Percentiles rank a stretch among this genome's conserved stretches.
These are phyloP conservation scores for Channallabes apus DNA, from an alignment of 2,797 vertebrate genomes.

Conservation along the genomic window DNA sequence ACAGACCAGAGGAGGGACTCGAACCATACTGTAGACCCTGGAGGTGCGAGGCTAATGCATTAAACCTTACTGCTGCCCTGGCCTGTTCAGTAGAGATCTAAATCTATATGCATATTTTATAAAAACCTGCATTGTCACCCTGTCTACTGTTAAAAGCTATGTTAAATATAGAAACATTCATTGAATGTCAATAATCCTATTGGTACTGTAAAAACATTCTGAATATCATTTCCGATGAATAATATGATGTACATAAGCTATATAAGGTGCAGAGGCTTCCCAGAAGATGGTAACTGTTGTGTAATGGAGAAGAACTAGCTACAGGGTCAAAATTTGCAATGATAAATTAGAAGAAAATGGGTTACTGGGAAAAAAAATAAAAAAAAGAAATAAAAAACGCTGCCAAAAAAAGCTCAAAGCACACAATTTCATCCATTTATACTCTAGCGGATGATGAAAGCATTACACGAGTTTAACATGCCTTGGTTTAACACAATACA, in stretches of 20 bases:
- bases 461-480: not conserved
- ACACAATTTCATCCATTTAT: not conserved
- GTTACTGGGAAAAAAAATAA: not conserved
- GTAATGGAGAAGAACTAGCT: not conserved
- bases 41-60: no score
- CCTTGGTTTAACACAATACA: not conserved
- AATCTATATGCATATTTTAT: not conserved
- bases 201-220: not conserved
- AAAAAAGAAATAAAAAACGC: not conserved
- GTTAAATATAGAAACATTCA: not conserved
- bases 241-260: not conserved
- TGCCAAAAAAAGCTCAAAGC: constrained; percentile 3
- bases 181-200: not conserved
- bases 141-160: not conserved
- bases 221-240: not conserved
- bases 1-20: no score
- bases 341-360: constrained; percentile 10
- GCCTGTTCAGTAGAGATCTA: not conserved
- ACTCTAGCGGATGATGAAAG: constrained; percentile 18
- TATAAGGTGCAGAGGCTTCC: not conserved
- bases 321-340: not conserved
- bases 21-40: no score
- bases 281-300: not conserved
- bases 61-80: no score
- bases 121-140: not conserved